Percentiles rank a stretch among this genome's conserved stretches.
Evolutionary conservation across 2,888 invertebrate species (phyloP).

Genomic region (Epinotia ramella): DNA sequence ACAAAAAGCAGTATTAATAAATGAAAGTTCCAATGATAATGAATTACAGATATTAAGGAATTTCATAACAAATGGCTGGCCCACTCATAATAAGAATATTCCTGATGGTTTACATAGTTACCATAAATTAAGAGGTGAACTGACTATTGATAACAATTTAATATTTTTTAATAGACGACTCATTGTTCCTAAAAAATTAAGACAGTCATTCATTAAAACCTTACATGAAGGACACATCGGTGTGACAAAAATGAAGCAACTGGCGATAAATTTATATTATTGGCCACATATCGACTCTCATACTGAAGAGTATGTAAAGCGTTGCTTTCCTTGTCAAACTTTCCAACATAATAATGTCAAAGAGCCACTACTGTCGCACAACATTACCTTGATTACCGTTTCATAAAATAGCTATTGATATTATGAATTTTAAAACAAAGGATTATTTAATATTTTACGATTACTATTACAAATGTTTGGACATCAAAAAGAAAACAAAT

Average conservation of each 20-base stretch:
- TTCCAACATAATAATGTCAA: slow-evolving; percentile 39
- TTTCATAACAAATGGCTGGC: slow-evolving; percentile 45
- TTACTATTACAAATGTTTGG: slow-evolving; percentile 21
- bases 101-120: slow-evolving; percentile 40
- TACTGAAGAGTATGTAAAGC: slow-evolving; percentile 51
- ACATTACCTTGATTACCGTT: too few relatives aligned
- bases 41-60: slow-evolving; percentile 36
- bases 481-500: slow-evolving; percentile 19
- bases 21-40: slow-evolving; percentile 41
- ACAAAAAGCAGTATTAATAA: slow-evolving; percentile 38
- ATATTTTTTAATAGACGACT: slow-evolving; percentile 46
- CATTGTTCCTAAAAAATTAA: slow-evolving; percentile 41
- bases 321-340: slow-evolving; percentile 47
- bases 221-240: slow-evolving; percentile 58
- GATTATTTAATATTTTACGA: slow-evolving; percentile 22
- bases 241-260: slow-evolving; percentile 52
- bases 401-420: slow-evolving; percentile 20
- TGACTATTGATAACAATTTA: slow-evolving; percentile 43
- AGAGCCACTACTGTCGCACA: slow-evolving; percentile 23
- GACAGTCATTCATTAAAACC: slow-evolving; percentile 37
- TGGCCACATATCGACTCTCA: slow-evolving; percentile 58
- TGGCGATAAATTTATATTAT: slow-evolving; percentile 49
- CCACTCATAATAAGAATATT: slow-evolving; percentile 35
- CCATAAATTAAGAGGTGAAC: slow-evolving; percentile 43
- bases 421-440: slow-evolving; percentile 40